Percentiles rank a stretch among this genome's conserved stretches.
phyloP scores from a whole-genome alignment of 2,888 invertebrate genomes.

The Slavum lentiscoides region DNA sequence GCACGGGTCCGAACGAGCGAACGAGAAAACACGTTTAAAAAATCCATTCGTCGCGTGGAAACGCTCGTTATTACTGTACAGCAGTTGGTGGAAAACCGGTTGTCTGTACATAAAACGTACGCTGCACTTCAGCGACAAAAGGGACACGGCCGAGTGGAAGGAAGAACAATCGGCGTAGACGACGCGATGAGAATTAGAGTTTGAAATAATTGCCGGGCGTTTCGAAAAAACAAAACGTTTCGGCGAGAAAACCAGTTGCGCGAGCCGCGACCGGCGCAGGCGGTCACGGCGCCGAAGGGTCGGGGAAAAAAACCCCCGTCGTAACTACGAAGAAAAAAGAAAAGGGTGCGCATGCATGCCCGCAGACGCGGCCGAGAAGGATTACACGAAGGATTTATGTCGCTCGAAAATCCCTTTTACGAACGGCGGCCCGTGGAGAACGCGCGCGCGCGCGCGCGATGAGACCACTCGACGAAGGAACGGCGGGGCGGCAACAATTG shows the following conservation, averaged over 20 bases:
- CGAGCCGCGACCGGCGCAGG: not conserved
- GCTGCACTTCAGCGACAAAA: not conserved
- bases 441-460: no score
- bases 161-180: slow-evolving; percentile 13
- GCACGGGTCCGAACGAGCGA: no score
- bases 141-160: not conserved
- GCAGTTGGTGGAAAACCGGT: slow-evolving; percentile 13
- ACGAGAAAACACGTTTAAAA: no score
- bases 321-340: no score
- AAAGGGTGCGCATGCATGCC: slow-evolving; percentile 3
- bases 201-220: slow-evolving; percentile 36
- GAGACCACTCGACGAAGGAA: slow-evolving; percentile 29
- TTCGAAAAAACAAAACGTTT: slow-evolving; percentile 40
- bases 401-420: slow-evolving; percentile 17
- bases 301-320: not conserved
- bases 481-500: no score
- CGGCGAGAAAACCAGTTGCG: slow-evolving; percentile 30
- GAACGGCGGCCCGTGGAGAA: not conserved
- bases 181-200: slow-evolving; percentile 41
- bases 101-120: not conserved
- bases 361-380: slow-evolving; percentile 13
- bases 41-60: no score
- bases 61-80: no score
- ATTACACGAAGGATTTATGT: slow-evolving; percentile 52
- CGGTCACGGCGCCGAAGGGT: slow-evolving; percentile 9